These are phyloP conservation scores for Lemur catta DNA, from an alignment of 2,797 vertebrate species.

Conservation along the genomic window DNA sequence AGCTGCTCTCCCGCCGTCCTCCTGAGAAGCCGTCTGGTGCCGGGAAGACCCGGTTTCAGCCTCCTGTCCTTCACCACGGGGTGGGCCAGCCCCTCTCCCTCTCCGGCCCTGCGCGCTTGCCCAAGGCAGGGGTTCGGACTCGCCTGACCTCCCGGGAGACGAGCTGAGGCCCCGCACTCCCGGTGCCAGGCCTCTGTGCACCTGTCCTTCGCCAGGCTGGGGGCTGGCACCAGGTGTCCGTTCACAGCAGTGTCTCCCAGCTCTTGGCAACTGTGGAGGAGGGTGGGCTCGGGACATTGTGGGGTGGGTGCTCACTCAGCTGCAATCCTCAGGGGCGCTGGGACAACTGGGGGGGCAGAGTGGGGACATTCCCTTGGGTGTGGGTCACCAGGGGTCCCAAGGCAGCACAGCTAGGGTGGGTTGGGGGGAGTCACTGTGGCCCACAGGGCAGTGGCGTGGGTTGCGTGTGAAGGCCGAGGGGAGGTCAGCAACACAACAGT, in stretches of 20 bases:
- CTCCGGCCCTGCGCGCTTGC: not conserved
- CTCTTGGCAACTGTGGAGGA: not conserved
- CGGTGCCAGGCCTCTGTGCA: fast-evolving
- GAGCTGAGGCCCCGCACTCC: fast-evolving
- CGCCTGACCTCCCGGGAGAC: not conserved
- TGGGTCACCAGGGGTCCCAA: not conserved
- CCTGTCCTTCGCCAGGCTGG: not conserved
- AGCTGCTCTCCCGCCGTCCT: not conserved
- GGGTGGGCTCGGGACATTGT: fast-evolving
- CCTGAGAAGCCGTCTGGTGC: too few relatives aligned
- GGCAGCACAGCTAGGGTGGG: not conserved
- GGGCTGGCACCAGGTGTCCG: not conserved
- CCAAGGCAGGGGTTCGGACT: too few relatives aligned
- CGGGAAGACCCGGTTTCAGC: not conserved
- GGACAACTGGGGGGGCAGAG: not conserved
- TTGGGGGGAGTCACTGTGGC: not conserved
- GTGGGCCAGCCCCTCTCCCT: not conserved
- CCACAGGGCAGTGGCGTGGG: not conserved
- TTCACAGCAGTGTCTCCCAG: not conserved
- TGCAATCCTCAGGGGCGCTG: too few relatives aligned
- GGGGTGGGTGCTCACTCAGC: not conserved
- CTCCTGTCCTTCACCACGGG: fast-evolving
- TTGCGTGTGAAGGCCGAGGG: not conserved
- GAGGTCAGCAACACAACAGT: not conserved
- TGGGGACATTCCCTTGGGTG: not conserved